Evolutionary conservation across 2,113 vertebrate genomes (phyloP), one percentile per base, ranked within the genome.

Genomic region (Stigmatopora argus): DNA sequence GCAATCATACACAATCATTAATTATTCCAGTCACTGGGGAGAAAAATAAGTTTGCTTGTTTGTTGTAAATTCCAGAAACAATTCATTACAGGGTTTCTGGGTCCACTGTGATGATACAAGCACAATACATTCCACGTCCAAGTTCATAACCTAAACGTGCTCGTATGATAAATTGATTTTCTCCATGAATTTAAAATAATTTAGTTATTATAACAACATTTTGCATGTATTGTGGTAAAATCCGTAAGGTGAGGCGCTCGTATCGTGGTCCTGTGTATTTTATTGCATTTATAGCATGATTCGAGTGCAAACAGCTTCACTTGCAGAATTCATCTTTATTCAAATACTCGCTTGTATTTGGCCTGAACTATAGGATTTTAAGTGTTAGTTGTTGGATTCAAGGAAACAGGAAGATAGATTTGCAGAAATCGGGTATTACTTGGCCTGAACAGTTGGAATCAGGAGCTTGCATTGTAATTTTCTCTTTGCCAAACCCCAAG

Each of bases 1-100:
- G 34, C 71, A 70, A 53, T n/a, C 23, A 41, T n/a, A 62, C 14
- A 61, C n/a, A 61, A 61, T 19, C 11, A 47, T 58, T 19, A 65
- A 67, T 45, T 15, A 64, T 31, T 23, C 26, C 60, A 44, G 3
- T 38, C 21, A 68, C 34, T 35, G 26, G 31, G 38, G 19, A 31
- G 14, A 18, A 0, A 57, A 60, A 51, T 48, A 11, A 62, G 14
- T 60, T 60, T 41, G 18, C 26, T 31, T n/a, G 14, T 2, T 31
- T 12, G 53, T 7, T 56, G 26, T 56, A 31, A 56, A 21, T 44
- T 19, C 8, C 41, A 21, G 11, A 59, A 59, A 44, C 18, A 56
- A 31, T 7, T 56, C 12, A 44, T 44, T 31, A 31, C 3, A 31
- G 26, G 26, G 1, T 31, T 31, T 31, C 26, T 31, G 26, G 26